phyloP scores from a whole-genome alignment of 1,140 invertebrate species.

The Drosophila saltans region DNA sequence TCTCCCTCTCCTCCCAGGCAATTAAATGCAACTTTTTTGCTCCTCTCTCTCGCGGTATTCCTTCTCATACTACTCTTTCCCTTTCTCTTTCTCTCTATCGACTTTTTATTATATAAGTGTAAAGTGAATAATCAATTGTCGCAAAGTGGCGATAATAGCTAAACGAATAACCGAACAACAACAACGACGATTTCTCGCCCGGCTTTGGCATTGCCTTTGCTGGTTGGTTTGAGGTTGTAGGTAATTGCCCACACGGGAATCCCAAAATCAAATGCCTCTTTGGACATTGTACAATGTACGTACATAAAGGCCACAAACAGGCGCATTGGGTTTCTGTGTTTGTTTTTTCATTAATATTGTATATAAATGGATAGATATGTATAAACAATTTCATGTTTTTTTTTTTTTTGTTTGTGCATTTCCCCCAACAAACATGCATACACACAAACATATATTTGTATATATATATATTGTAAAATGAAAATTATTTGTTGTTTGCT shows the following conservation, averaged over 20 bases:
- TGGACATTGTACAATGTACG: slow-evolving; percentile 32
- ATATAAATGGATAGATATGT: neutral
- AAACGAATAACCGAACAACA: slow-evolving; percentile 20
- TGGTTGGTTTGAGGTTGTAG: slow-evolving; percentile 8
- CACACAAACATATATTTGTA: slow-evolving; percentile 27
- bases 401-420: slow-evolving; percentile 10
- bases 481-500: slow-evolving; percentile 43
- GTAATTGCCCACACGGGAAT: slow-evolving; percentile 77
- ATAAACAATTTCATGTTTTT: neutral
- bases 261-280: slow-evolving; percentile 54
- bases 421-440: slow-evolving; percentile 10
- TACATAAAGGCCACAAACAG: slow-evolving; percentile 9
- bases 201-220: slow-evolving; percentile 34
- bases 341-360: slow-evolving; percentile 22
- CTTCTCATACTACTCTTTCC: neutral
- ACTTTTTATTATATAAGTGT: slow-evolving; percentile 28
- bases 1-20: neutral
- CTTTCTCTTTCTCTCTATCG: slow-evolving; percentile 10
- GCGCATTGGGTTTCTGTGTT: slow-evolving; percentile 14
- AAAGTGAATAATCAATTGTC: slow-evolving; percentile 76
- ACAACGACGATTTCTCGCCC: slow-evolving; percentile 14
- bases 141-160: slow-evolving; percentile 39
- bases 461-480: slow-evolving; percentile 36
- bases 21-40: neutral
- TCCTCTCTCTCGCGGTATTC: neutral